Conservation (phyloP, 2,888 invertebrate genomes). For the Erebia ligea region DNA sequence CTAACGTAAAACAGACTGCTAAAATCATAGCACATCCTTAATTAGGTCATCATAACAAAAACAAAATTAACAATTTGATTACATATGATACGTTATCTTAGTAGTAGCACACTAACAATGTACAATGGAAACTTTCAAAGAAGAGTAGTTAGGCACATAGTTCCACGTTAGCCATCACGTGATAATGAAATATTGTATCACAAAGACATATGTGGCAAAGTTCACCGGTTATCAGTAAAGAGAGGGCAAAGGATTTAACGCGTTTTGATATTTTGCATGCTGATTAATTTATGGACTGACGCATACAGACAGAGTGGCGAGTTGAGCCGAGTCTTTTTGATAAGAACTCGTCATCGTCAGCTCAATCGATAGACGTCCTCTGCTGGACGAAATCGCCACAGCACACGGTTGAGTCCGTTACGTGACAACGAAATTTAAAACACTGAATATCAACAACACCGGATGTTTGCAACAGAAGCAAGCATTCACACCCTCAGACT, state of each 20-base stretch:
- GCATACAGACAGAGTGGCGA: too few relatives aligned
- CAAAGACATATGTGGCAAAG: background rate
- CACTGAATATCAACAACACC: too few relatives aligned
- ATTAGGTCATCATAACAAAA: background rate
- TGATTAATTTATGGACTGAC: background rate
- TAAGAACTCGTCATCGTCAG: too few relatives aligned
- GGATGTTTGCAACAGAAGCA: too few relatives aligned
- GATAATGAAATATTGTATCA: constrained; percentile 17
- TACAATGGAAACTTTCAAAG: constrained; percentile 7
- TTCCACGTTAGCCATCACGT: constrained; percentile 3
- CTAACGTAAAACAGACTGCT: too few relatives aligned
- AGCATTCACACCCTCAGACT: too few relatives aligned
- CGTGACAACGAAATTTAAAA: too few relatives aligned
- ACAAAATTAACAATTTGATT: background rate
- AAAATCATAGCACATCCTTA: background rate
- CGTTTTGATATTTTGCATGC: constrained; percentile 14
- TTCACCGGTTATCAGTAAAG: constrained; percentile 12
- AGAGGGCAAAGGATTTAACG: background rate
- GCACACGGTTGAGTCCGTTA: too few relatives aligned
- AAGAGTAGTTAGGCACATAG: background rate
- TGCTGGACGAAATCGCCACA: too few relatives aligned
- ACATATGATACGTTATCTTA: background rate
- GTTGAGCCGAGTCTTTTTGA: too few relatives aligned
- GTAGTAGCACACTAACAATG: constrained; percentile 4
- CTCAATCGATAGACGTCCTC: too few relatives aligned